Evolutionary conservation across 2,888 invertebrate genomes (phyloP).

Genomic region (Eupithecia exiguata): DNA sequence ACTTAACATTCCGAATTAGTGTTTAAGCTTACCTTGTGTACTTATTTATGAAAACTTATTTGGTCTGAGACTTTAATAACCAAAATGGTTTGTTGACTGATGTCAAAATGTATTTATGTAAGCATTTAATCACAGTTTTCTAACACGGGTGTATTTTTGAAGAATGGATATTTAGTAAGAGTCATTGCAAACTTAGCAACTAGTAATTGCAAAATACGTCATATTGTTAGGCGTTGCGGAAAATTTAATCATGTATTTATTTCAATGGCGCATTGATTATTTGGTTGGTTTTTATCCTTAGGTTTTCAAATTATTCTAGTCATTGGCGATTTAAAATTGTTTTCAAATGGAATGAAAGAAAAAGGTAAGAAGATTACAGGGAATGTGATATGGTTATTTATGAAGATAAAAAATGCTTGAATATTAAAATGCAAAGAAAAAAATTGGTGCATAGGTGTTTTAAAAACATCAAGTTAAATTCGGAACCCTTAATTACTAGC

Average conservation of each 20-base stretch:
- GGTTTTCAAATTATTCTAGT: conserved; percentile 27
- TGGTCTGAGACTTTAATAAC: not conserved
- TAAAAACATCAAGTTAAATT: not conserved
- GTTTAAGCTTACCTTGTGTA: conserved; percentile 9
- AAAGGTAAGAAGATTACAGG: conserved; percentile 31
- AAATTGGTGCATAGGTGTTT: not conserved
- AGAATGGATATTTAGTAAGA: not conserved
- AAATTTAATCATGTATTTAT: not conserved
- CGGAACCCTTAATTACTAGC: not conserved
- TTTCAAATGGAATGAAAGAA: conserved; percentile 9
- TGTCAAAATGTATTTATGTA: not conserved
- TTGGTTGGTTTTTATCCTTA: not conserved
- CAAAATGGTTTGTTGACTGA: not conserved
- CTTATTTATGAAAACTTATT: not conserved
- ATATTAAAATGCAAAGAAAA: not conserved
- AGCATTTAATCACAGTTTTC: conserved; percentile 5
- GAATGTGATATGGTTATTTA: conserved; percentile 21
- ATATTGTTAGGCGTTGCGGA: not conserved
- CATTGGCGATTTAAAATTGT: conserved; percentile 15
- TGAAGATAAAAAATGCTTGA: not conserved
- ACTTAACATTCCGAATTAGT: conserved; percentile 17
- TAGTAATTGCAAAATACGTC: not conserved
- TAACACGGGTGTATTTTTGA: not conserved
- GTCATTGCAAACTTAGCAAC: not conserved
- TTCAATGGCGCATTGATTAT: not conserved